These are phyloP conservation scores for Phortica magna DNA, from an alignment of 2,888 invertebrate genomes.

Conservation along the genomic window DNA sequence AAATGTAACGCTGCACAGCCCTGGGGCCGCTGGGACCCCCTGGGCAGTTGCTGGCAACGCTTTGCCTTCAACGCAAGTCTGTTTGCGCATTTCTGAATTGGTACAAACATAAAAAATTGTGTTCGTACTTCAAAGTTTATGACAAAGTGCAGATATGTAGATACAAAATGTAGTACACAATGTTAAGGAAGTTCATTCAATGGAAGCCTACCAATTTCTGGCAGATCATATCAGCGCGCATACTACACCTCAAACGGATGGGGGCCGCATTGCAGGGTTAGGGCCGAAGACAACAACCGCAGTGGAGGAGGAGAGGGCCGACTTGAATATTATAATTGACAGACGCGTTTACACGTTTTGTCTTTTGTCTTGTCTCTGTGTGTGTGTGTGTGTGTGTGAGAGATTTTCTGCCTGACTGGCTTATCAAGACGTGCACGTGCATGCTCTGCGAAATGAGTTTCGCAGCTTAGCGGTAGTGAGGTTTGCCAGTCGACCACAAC, in stretches of 20 bases:
- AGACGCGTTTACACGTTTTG: too few species aligned
- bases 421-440: too few species aligned
- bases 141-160: constrained; percentile 37
- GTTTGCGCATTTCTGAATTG: constrained; percentile 29
- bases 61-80: constrained; percentile 19
- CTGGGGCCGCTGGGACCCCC: constrained; percentile 28
- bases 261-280: neutral
- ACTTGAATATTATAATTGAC: neutral
- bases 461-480: neutral
- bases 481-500: neutral
- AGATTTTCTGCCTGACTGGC: too few species aligned
- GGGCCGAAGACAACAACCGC: neutral
- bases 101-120: constrained; percentile 39
- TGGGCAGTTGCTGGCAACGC: constrained; percentile 11
- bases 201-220: constrained; percentile 8
- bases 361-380: too few species aligned
- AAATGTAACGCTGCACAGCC: neutral
- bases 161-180: constrained; percentile 34
- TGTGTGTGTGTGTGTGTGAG: too few species aligned
- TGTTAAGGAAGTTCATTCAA: constrained; percentile 25
- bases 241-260: too few species aligned
- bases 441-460: neutral
- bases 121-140: constrained; percentile 38
- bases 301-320: neutral
- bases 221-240: constrained; percentile 1